A percentile compares a stretch with the other conserved stretches of the same genome.
Conservation (phyloP, 2,797 vertebrate species). For the Pteropus rufus region DNA sequence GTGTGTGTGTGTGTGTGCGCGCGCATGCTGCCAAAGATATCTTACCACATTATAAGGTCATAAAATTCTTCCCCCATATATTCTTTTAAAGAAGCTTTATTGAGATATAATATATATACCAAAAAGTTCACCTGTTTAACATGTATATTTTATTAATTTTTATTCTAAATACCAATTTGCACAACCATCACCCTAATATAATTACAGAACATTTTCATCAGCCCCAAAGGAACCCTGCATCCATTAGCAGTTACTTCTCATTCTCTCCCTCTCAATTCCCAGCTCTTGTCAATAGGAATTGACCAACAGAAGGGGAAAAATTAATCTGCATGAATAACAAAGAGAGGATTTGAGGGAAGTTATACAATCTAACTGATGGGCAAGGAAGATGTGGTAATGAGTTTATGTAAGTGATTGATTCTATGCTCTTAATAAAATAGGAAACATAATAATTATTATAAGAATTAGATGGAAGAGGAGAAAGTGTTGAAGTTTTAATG, state of each 20-base stretch:
- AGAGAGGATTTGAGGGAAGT: not conserved
- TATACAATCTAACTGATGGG: not conserved
- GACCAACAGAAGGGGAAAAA: not conserved
- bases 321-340: not conserved
- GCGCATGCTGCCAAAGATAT: not conserved
- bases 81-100: not conserved
- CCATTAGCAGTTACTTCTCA: not conserved
- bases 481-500: not conserved
- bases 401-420: not conserved
- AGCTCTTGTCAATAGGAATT: not conserved
- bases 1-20: not conserved
- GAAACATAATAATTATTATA: not conserved
- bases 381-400: not conserved
- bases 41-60: not conserved
- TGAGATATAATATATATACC: not conserved
- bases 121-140: not conserved
- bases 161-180: not conserved
- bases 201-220: not conserved
- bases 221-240: not conserved
- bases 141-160: not conserved
- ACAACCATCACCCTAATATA: not conserved
- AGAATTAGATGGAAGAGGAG: not conserved
- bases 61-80: not conserved
- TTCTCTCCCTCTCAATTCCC: not conserved
- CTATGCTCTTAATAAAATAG: not conserved